Evolutionary conservation across 2,113 vertebrate species (phyloP).

Genomic region (Grallaria varia): DNA sequence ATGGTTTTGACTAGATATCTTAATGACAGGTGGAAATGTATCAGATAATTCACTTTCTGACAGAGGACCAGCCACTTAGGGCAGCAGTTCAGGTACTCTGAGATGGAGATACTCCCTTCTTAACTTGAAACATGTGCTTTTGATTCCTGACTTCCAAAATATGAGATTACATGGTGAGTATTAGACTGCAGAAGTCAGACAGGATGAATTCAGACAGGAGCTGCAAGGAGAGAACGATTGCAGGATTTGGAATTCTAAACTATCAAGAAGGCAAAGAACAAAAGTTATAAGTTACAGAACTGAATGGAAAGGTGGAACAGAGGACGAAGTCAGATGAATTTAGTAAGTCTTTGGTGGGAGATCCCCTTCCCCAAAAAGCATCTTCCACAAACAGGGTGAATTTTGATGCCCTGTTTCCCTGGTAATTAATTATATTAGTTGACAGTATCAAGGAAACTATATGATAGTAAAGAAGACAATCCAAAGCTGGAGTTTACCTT

Average conservation of each 20-base stretch:
- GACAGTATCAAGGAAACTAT: background rate
- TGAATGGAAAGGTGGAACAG: background rate
- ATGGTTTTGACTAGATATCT: background rate
- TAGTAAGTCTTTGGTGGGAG: background rate
- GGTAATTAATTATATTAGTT: background rate
- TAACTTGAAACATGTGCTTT: background rate
- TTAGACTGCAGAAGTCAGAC: background rate
- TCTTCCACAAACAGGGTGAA: background rate
- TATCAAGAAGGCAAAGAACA: background rate
- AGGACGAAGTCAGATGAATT: background rate
- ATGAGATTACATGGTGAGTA: background rate
- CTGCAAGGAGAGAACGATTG: background rate
- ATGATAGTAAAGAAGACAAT: background rate
- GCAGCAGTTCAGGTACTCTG: background rate
- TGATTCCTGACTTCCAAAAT: background rate
- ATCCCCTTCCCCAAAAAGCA: background rate
- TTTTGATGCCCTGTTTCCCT: background rate
- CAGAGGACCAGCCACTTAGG: background rate
- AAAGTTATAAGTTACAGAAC: background rate
- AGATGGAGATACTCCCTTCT: background rate
- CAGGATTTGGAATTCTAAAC: background rate
- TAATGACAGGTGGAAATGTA: background rate
- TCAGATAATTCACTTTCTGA: background rate
- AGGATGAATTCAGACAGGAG: background rate
- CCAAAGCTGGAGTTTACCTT: background rate